phyloP scores from a whole-genome alignment of 1,140 invertebrate species.

The Lethrus apterus region DNA sequence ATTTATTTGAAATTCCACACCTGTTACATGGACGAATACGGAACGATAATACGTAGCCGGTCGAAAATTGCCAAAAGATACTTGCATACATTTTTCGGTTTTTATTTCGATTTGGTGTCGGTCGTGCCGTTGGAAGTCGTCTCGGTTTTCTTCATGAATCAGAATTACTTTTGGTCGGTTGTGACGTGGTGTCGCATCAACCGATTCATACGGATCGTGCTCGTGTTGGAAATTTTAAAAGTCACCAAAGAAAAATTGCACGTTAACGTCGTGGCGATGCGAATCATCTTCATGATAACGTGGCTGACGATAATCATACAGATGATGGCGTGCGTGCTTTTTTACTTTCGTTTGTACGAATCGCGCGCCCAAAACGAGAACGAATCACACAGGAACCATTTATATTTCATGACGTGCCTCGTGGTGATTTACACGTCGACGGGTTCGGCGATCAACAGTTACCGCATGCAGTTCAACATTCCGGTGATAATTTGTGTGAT shows the following conservation, averaged over 20 bases:
- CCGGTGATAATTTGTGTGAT: not conserved
- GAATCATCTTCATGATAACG: slow-evolving; percentile 5
- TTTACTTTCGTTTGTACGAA: not conserved
- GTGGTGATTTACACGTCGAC: slow-evolving; percentile 1
- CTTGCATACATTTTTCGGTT: too few relatives aligned
- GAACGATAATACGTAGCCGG: too few relatives aligned
- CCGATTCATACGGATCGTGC: not conserved
- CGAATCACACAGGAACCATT: too few relatives aligned
- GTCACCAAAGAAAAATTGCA: slow-evolving; percentile 7
- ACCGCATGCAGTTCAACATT: not conserved
- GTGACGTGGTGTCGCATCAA: not conserved
- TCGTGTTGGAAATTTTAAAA: slow-evolving; percentile 1
- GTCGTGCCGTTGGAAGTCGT: slow-evolving; percentile 13
- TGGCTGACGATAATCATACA: slow-evolving; percentile 6
- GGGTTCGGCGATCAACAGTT: not conserved
- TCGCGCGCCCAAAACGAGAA: not conserved
- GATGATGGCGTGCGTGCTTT: not conserved
- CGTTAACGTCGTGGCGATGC: slow-evolving; percentile 7
- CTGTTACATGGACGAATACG: too few relatives aligned
- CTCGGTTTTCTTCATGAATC: not conserved
- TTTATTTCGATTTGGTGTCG: slow-evolving; percentile 12
- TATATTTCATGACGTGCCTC: not conserved
- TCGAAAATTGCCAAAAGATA: too few relatives aligned
- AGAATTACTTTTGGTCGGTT: not conserved
- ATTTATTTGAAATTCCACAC: too few relatives aligned